Percentiles rank a stretch among this genome's conserved stretches.
Evolutionary conservation across 2,113 vertebrate species (phyloP).

Genomic region (Anarrhichthys ocellatus): DNA sequence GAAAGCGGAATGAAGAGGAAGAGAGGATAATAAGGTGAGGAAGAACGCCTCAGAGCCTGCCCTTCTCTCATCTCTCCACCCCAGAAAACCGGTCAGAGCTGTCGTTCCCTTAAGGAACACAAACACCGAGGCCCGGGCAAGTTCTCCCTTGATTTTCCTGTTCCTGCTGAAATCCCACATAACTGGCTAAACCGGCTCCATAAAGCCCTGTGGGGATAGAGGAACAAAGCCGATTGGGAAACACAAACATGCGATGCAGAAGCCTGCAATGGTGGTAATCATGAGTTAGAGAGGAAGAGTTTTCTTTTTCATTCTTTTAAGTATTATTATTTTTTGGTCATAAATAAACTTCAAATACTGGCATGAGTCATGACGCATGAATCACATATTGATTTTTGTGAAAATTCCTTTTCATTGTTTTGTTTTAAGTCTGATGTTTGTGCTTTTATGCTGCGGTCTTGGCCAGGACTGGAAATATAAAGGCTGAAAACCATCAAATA

Average conservation of each 20-base stretch:
- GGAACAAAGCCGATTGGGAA: constrained; percentile 29
- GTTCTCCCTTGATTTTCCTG: constrained; percentile 85
- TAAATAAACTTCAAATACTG: neutral
- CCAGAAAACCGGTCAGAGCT: constrained; percentile 81
- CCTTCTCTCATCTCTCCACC: constrained; percentile 69
- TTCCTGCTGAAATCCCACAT: constrained; percentile 83
- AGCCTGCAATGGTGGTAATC: neutral
- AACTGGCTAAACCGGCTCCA: constrained; percentile 78
- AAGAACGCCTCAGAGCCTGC: constrained; percentile 66
- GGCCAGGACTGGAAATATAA: neutral
- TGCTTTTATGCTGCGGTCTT: neutral
- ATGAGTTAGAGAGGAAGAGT: neutral
- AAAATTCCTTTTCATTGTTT: neutral
- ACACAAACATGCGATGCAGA: constrained; percentile 15
- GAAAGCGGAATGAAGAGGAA: constrained; percentile 39
- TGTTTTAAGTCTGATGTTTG: neutral
- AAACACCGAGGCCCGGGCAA: constrained; percentile 81
- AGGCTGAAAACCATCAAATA: neutral
- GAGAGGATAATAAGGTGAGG: constrained; percentile 48
- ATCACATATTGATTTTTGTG: neutral
- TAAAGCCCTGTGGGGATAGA: constrained; percentile 55
- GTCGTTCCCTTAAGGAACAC: constrained; percentile 79
- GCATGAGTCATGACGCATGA: neutral
- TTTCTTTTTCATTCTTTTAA: neutral
- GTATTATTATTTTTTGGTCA: neutral